Base-by-base conservation (phyloP, 2,888 invertebrate species). In the Xanthorhoe spadicearia region DNA sequence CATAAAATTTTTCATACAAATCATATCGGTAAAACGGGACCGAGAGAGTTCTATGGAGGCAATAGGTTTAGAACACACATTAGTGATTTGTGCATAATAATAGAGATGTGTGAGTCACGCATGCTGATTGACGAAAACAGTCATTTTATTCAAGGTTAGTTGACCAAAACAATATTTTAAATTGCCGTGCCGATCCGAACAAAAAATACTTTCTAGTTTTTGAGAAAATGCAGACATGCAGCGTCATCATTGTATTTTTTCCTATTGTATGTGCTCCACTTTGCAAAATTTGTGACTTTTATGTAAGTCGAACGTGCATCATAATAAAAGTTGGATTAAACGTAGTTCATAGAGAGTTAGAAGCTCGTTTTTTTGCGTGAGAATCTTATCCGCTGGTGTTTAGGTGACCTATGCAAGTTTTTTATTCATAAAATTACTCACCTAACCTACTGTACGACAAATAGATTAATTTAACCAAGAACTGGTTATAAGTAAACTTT, bases 91-190 rank as follows among this genome's bases (percentile, higher is more conserved):
- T 28, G 10, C 38, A 43, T 38, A 38, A 43, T 32, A 32, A 54
- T 15, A 59, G 32, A 68, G 57, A 28, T 15, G 63, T 53, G 51
- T 68, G 64, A 66, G 68, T 73, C 69, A 70, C 69, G 69, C 69
- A 56, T 54, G 54, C 58, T 69, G 64, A 69, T 61, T 66, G 50
- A 63, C 66, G 62, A 55, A 18, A 69, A 68, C 55, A 35, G 19
- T 48, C 52, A 35, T 55, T 66, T 63, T 32, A 68, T 68, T 61
- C 66, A 67, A 73, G 65, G 71, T 73, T 64, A 73, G 62, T 71
- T 64, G 73, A 68, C 65, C 68, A 70, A 73, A 71, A 72, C 58
- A 66, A 65, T 69, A 69, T 65, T 63, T 66, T 65, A 69, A 72
- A 72, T 64, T 69, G 69, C 68, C 53, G 52, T 53, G 56, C 51